Base-by-base conservation (phyloP, 2,113 vertebrate species). In the Aramus guarauna region DNA sequence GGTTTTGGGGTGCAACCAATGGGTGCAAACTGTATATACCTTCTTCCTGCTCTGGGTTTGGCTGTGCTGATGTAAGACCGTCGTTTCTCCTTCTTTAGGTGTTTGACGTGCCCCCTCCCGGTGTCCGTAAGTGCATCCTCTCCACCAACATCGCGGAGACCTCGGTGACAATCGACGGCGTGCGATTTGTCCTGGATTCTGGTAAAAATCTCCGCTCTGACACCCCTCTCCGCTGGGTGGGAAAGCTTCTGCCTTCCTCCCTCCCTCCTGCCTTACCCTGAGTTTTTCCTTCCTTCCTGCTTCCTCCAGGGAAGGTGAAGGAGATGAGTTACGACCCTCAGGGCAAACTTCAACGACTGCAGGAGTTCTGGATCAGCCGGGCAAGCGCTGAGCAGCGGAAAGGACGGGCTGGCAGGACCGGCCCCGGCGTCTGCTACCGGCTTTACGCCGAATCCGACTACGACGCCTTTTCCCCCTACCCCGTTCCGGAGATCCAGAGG, bases 321-420 rank as follows among this genome's bases (percentile, higher is more conserved):
- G 99, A 99, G 97, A 99, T 99, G 98, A 99, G 99, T 94, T 99
- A 99, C 3, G 99, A 99, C 91, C 98, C 99, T 0, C 99, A 99
- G 88, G 98, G 98, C 37, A 99, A 99, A 63, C 98, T 99, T 92
- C 99, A 99, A 76, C 98, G 99, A 11, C 98, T 99, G 21, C 99
- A 99, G 97, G 99, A 99, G 93, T 99, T 99, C 97, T 99, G 99
- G 99, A 99, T 99, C 97, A 99, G 99, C 91, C 98, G 98, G 58
- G 99, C 99, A 36, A 99, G 99, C 5, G 98, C 99, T 0, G 99
- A 99, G 98, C 99, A 99, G 97, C 98, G 99, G 15, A 99, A 99
- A 96, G 99, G 99, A 12, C 98, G 99, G 2, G 99, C 99, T 0
- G 99, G 99, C 12, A 98, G 99, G 18, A 99, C 99, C 0, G 99